Evolutionary conservation across 2,797 vertebrate genomes (phyloP).

Genomic region (Acridotheres tristis): DNA sequence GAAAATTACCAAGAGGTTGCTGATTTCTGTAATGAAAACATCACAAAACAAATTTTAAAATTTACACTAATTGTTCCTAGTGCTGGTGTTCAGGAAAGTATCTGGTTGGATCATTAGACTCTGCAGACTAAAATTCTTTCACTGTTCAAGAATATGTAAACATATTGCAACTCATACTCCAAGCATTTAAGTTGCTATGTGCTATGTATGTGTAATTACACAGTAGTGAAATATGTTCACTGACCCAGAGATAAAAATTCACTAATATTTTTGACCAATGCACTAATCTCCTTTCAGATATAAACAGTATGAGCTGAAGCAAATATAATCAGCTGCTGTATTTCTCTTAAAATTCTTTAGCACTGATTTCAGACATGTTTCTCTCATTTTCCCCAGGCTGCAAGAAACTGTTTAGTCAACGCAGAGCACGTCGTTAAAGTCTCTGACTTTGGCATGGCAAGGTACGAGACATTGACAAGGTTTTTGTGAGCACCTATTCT

Average conservation of each 20-base stretch:
- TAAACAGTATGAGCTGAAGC: neutral
- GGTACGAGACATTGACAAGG: slow-evolving; percentile 58
- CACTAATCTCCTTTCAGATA: neutral
- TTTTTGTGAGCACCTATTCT: neutral
- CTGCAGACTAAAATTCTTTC: neutral
- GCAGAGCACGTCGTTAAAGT: slow-evolving; percentile 84
- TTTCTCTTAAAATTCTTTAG: neutral
- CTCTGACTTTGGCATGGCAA: slow-evolving; percentile 89
- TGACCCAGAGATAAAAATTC: neutral
- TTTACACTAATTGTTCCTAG: neutral
- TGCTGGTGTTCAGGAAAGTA: neutral
- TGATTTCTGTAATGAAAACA: neutral
- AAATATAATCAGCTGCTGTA: neutral
- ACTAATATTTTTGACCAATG: neutral
- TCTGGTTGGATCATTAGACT: neutral
- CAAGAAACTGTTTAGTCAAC: slow-evolving; percentile 88
- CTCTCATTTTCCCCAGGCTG: slow-evolving; percentile 78
- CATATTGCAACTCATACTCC: neutral
- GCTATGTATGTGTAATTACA: neutral
- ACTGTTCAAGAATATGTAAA: neutral
- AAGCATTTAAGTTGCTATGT: neutral
- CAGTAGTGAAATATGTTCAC: neutral
- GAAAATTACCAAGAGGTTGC: neutral
- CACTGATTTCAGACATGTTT: neutral
- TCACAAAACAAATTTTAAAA: neutral